These are phyloP conservation scores for Habrosyne pyritoides DNA, from an alignment of 2,888 invertebrate species.

Conservation along the genomic window DNA sequence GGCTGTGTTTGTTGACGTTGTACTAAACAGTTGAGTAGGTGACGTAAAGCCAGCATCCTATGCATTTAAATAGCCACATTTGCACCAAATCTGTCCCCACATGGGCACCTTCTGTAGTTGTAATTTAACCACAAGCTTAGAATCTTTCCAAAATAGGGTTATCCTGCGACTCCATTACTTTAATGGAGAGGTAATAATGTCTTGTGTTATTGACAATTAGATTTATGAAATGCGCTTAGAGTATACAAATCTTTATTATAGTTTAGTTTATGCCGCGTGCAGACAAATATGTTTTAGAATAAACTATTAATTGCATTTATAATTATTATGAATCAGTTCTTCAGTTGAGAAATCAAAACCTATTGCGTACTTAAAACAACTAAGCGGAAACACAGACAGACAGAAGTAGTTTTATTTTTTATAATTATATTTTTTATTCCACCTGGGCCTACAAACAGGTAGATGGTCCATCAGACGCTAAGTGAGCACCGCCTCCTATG, in stretches of 20 bases:
- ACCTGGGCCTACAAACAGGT: no score
- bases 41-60: conserved; percentile 25
- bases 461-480: no score
- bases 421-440: no score
- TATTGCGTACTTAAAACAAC: no score
- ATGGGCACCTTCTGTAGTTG: conserved; percentile 14
- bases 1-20: conserved; percentile 12
- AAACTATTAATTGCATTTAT: no score
- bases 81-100: conserved; percentile 18
- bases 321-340: no score
- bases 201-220: neutral
- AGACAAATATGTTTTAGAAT: no score
- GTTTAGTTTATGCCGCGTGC: neutral
- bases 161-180: conserved; percentile 15
- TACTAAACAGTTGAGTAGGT: conserved; percentile 14
- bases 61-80: conserved; percentile 54
- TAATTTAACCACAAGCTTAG: conserved; percentile 26
- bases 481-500: no score
- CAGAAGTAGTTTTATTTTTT: no score
- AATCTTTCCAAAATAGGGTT: conserved; percentile 21
- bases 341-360: no score
- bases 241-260: neutral
- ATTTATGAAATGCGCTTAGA: neutral
- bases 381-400: no score
- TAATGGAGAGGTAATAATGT: neutral